Conservation (phyloP, 2,888 invertebrate genomes). For the Megamerina dolium region DNA sequence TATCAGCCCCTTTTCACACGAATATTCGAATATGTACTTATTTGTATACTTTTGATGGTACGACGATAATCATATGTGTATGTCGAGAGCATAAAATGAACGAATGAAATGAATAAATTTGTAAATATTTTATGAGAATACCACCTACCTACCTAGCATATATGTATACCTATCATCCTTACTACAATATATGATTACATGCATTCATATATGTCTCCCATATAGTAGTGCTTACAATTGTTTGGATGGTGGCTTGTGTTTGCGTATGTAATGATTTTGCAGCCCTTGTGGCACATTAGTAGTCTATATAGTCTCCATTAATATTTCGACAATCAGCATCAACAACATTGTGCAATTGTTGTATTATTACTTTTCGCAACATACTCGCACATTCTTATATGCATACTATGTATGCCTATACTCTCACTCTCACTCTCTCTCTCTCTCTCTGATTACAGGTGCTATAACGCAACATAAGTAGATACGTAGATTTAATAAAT, state of each 20-base stretch:
- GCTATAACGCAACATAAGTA: too few relatives aligned
- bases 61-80: neutral
- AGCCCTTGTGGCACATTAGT: slow-evolving; percentile 44
- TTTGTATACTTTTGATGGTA: neutral
- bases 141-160: slow-evolving; percentile 28
- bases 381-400: too few relatives aligned
- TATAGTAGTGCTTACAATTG: neutral
- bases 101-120: slow-evolving; percentile 45
- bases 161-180: neutral
- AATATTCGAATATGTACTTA: neutral
- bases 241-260: neutral
- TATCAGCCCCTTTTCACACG: too few relatives aligned
- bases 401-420: too few relatives aligned
- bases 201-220: neutral
- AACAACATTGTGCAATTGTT: too few relatives aligned
- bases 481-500: too few relatives aligned
- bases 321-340: slow-evolving; percentile 31
- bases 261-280: slow-evolving; percentile 31
- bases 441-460: too few relatives aligned
- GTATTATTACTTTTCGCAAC: too few relatives aligned
- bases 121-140: slow-evolving; percentile 45
- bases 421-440: too few relatives aligned
- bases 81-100: neutral
- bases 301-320: slow-evolving; percentile 40
- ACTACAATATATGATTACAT: slow-evolving; percentile 4